These are phyloP conservation scores for Seira ritae DNA, from an alignment of 2,888 invertebrate genomes.

Conservation along the genomic window DNA sequence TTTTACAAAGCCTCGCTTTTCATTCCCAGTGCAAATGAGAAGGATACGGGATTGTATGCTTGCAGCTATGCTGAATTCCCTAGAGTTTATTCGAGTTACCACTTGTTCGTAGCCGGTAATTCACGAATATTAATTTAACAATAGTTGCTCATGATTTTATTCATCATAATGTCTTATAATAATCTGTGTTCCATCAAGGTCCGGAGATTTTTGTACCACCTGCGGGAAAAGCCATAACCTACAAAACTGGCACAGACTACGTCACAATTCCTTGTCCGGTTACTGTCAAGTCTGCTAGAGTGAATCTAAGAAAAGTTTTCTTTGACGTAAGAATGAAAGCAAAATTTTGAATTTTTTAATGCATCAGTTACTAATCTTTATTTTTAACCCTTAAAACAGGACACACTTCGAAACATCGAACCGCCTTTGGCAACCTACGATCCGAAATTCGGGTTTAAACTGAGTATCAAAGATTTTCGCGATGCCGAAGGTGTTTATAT, in stretches of 20 bases:
- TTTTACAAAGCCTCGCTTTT: constrained; percentile 35
- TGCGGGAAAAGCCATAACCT: constrained; percentile 27
- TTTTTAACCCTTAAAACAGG: no score
- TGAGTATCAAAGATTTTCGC: constrained; percentile 32
- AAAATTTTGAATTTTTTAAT: neutral
- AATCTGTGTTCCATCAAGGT: constrained; percentile 6
- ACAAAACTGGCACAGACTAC: neutral
- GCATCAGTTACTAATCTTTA: no score
- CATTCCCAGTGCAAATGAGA: constrained; percentile 28
- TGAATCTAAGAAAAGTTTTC: constrained; percentile 33
- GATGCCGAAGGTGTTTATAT: constrained; percentile 47
- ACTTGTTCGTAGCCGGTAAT: constrained; percentile 50
- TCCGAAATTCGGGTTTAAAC: constrained; percentile 50
- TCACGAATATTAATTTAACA: no score
- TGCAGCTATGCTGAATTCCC: constrained; percentile 53
- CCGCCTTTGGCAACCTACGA: constrained; percentile 38
- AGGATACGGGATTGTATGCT: constrained; percentile 41
- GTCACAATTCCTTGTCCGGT: constrained; percentile 50
- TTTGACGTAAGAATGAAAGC: constrained; percentile 29
- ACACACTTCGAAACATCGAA: constrained; percentile 37
- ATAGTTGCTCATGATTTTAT: no score
- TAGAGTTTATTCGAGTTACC: constrained; percentile 33
- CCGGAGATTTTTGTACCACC: constrained; percentile 38
- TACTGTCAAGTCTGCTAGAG: constrained; percentile 38
- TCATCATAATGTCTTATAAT: neutral